phyloP scores from a whole-genome alignment of 2,888 invertebrate species.

The Trimorus sp. region DNA sequence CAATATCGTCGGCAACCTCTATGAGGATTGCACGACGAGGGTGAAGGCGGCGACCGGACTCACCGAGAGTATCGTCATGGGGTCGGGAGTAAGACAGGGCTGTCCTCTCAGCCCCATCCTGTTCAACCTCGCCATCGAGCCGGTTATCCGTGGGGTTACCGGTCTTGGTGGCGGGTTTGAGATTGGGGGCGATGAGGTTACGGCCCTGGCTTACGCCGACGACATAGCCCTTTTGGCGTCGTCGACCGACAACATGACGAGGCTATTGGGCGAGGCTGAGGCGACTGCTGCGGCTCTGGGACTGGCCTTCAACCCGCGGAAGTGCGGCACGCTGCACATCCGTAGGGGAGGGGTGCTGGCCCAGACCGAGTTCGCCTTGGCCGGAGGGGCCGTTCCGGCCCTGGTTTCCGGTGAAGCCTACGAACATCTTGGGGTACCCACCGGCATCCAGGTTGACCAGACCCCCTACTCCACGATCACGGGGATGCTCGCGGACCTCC shows the following conservation, averaged over 20 bases:
- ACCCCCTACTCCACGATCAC: conserved; percentile 54
- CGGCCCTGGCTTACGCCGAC: conserved; percentile 60
- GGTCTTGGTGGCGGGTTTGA: conserved; percentile 36
- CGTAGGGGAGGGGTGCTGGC: conserved; percentile 17
- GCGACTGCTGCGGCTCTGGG: conserved; percentile 53
- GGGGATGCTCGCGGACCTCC: conserved; percentile 30
- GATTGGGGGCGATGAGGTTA: conserved; percentile 23
- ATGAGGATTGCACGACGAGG: conserved; percentile 59
- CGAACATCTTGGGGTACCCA: conserved; percentile 46
- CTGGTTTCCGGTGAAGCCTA: conserved; percentile 13
- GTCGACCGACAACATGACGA: conserved; percentile 62
- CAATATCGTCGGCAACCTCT: conserved; percentile 60
- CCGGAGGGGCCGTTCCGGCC: neutral
- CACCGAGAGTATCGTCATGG: conserved; percentile 68
- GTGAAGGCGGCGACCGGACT: conserved; percentile 57
- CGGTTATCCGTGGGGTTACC: conserved; percentile 53
- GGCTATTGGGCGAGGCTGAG: conserved; percentile 41
- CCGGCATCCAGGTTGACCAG: conserved; percentile 49
- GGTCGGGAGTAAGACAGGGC: conserved; percentile 75
- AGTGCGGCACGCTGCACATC: conserved; percentile 71
- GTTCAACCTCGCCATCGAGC: conserved; percentile 67
- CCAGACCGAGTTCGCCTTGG: conserved; percentile 5
- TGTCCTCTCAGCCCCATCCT: conserved; percentile 70
- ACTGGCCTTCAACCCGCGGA: conserved; percentile 71
- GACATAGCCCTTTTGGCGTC: conserved; percentile 51